Evolutionary conservation across 2,113 vertebrate genomes (phyloP).

Genomic region (Crypturellus undulatus): DNA sequence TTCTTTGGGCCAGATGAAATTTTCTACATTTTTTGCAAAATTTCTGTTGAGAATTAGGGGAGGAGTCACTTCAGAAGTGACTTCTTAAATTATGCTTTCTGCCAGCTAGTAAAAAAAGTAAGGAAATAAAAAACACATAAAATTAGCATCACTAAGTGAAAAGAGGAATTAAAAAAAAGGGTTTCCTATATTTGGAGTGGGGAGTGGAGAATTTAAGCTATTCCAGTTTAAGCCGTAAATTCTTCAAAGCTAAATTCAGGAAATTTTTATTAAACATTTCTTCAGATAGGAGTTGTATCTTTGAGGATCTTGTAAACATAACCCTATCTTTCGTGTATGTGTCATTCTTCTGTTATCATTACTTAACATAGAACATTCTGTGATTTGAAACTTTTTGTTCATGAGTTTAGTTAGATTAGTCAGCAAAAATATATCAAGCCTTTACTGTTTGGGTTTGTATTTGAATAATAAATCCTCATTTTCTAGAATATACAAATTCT

Average conservation of each 20-base stretch:
- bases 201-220: neutral
- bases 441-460: neutral
- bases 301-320: neutral
- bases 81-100: neutral
- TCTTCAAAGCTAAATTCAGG: neutral
- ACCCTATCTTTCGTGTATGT: neutral
- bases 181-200: neutral
- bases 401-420: neutral
- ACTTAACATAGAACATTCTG: neutral
- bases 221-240: neutral
- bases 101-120: neutral
- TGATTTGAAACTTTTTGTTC: neutral
- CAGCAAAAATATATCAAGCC: neutral
- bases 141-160: neutral
- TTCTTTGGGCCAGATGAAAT: neutral
- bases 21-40: neutral
- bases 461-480: neutral
- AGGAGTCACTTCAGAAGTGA: fast-evolving
- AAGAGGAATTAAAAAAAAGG: neutral
- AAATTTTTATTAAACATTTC: neutral
- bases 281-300: neutral
- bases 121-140: neutral
- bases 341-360: neutral
- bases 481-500: neutral
- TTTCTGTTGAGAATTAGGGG: neutral